Base-by-base conservation (phyloP, 2,797 vertebrate genomes). In the Sebastes melanostomus region DNA sequence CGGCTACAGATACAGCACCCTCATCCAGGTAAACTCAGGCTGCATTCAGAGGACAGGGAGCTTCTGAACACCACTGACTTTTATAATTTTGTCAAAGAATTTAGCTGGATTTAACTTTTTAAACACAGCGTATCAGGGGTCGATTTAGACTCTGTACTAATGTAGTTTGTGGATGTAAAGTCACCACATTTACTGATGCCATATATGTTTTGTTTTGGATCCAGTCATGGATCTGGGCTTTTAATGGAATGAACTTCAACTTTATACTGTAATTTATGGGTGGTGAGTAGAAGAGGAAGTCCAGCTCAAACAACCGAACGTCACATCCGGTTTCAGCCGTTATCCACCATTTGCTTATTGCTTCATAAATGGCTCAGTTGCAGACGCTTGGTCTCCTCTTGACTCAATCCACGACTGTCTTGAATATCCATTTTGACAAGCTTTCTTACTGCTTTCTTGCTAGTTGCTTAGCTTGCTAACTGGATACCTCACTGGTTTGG, bases 1-100 rank as follows among this genome's bases (percentile, higher is more conserved):
- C 69, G 92, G 88, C 91, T 84, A 77, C 89, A 90, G 82, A 75
- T 90, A 3, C 83, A 71, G 16, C 32, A 75, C 70, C 6, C 71
- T 93, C 65, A 89, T 83, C 66, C 84, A 93, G 93, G 93, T 94
- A 93, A 91, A 74, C 12, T 20, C 55, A 3, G 54, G 12, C 4
- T 30, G 3, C 8, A 16, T 9, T 24, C 22, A 18, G 42, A 46
- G 50, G 50, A 52, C 50, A 52, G 20, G 50, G 50, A 8, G 18
- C 50, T 52, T 52, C 20, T 52, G 50, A 52, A n/a, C 16, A 29
- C 63, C 24, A 4, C 20, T 20, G 9, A 29, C 30, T 24, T 38
- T 58, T 12, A 73, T 20, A 16, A 34, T 16, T 50, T 10, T 13
- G 27, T 68, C 38, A 11, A 55, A 18, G 8, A 54, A 50, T 25